A percentile compares a stretch with the other conserved stretches of the same genome.
These are phyloP conservation scores for Platysternon megacephalum DNA, from an alignment of 2,113 vertebrate genomes.

Conservation along the genomic window DNA sequence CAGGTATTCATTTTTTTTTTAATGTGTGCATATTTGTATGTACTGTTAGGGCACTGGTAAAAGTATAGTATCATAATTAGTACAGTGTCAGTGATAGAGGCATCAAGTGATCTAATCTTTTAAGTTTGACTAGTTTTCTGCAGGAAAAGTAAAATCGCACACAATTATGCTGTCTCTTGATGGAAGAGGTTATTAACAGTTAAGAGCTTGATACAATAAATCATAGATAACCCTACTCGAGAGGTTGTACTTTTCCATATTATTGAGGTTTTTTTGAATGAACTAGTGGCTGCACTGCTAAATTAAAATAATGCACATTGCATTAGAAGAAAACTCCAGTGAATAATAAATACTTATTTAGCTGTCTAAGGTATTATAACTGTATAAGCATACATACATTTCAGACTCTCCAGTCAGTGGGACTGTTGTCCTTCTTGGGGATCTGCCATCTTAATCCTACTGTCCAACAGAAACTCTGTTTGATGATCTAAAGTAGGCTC, in stretches of 20 bases:
- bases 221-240: not conserved
- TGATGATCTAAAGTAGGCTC: not conserved
- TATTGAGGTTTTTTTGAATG: not conserved
- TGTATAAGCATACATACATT: not conserved
- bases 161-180: not conserved
- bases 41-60: not conserved
- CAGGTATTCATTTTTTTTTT: rapidly evolving
- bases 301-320: not conserved
- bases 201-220: not conserved
- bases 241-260: not conserved
- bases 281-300: constrained; percentile 12
- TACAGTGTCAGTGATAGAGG: not conserved
- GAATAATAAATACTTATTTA: not conserved
- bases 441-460: not conserved
- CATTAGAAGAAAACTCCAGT: not conserved
- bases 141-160: rapidly evolving
- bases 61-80: not conserved
- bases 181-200: not conserved
- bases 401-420: not conserved
- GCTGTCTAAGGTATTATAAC: not conserved
- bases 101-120: not conserved
- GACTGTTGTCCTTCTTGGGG: not conserved
- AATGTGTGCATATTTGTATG: not conserved
- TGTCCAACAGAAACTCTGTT: not conserved
- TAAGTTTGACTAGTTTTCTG: not conserved